Conservation (phyloP, 1,140 invertebrate genomes). For the Rhyzopertha dominica region DNA sequence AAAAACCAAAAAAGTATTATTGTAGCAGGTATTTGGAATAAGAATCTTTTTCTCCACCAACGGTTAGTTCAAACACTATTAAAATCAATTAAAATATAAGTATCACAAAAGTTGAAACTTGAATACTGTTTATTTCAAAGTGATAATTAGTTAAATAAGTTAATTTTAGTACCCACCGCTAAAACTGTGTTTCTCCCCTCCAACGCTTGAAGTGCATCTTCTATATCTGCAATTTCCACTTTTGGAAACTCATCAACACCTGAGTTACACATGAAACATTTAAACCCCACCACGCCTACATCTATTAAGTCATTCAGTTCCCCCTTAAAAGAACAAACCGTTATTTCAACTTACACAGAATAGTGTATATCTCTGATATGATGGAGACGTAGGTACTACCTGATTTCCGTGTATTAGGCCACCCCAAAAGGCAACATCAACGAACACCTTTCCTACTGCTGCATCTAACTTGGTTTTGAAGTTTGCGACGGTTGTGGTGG, state of each 20-base stretch:
- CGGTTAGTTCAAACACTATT: too few relatives aligned
- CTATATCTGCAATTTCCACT: slow-evolving; percentile 53
- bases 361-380: too few relatives aligned
- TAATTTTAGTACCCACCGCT: slow-evolving; percentile 47
- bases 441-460: slow-evolving; percentile 56
- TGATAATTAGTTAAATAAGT: too few relatives aligned
- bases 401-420: slow-evolving; percentile 62
- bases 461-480: slow-evolving; percentile 55
- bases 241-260: slow-evolving; percentile 62
- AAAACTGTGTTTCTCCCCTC: slow-evolving; percentile 53
- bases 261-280: slow-evolving; percentile 66
- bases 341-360: too few relatives aligned
- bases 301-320: slow-evolving; percentile 56
- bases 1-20: too few relatives aligned
- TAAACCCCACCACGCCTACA: slow-evolving; percentile 66
- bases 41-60: too few relatives aligned
- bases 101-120: too few relatives aligned
- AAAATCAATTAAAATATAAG: too few relatives aligned
- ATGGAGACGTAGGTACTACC: slow-evolving; percentile 38
- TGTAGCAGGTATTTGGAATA: too few relatives aligned
- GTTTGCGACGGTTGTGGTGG: slow-evolving; percentile 59
- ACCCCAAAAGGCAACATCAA: slow-evolving; percentile 74
- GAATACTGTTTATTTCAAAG: too few relatives aligned
- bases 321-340: too few relatives aligned
- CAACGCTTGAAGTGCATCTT: slow-evolving; percentile 51